Evolutionary conservation across 1,140 invertebrate genomes (phyloP), one percentile per base, ranked within the genome.

Genomic region (Diachasma alloeum): DNA sequence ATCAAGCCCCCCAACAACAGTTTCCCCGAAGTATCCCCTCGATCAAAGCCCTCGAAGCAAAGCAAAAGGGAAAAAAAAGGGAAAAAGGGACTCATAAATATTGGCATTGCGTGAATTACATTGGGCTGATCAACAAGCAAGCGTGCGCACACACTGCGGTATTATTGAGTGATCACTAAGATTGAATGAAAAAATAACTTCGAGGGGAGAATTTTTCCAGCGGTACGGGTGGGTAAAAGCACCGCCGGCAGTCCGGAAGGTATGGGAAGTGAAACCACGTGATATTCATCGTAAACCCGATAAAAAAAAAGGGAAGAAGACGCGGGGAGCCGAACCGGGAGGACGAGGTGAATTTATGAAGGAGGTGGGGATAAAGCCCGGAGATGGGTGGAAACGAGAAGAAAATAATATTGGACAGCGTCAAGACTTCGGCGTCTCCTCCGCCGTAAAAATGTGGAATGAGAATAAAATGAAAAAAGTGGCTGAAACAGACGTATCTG

Each of bases 111-210:
- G 6, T 11, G 59, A 36, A 36, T 72, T 72, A 48, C 26, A 17
- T 59, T 26, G 53, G 15, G 48, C 24, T 59, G 71, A 46, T 59
- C 71, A 72, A 72, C 46, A 39, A 24, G 48, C 24, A 19, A n/a
- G 24, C 48, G 53, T 9, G 31, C 31, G 31, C 31, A 31, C 31
- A 48, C 46, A 31, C 26, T 56, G 26, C 48, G 19, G 36, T 72
- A 59, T 59, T 72, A 72, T 72, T 59, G 71, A 72, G 71, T 72
- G 71, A 72, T 72, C 48, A 72, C 70, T 72, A 17, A 53, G 48
- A 72, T 59, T 36, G 46, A 72, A 72, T 72, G 44, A 48, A 72
- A 59, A 72, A 72, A 63, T 24, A 59, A 59, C n/a, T 59, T 42
- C 42, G 46, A 15, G 46, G 19, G 70, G 42, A 13, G 70, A 36